phyloP scores from a whole-genome alignment of 2,888 invertebrate species.

The Phyto melanocephala region DNA sequence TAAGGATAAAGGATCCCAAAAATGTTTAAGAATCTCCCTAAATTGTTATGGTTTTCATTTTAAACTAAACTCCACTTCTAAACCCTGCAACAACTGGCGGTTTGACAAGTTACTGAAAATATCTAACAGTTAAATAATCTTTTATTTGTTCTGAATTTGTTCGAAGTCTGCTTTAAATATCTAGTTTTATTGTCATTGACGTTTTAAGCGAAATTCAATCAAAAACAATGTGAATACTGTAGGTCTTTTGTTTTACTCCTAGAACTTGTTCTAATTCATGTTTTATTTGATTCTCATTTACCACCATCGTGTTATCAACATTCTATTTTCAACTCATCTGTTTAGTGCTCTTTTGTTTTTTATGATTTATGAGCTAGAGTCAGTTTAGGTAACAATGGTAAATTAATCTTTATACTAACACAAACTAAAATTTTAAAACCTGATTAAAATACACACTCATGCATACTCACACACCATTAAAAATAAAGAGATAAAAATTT shows the following conservation, averaged over 20 bases:
- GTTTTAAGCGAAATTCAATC: not conserved
- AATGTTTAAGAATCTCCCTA: too few species aligned
- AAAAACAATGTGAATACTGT: not conserved
- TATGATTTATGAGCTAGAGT: conserved; percentile 48
- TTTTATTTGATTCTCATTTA: not conserved
- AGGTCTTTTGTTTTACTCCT: not conserved
- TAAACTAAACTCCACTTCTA: too few species aligned
- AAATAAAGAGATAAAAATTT: conserved; percentile 50
- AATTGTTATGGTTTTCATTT: too few species aligned
- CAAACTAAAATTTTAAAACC: conserved; percentile 27
- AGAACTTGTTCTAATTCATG: conserved; percentile 40
- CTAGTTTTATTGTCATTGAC: not conserved
- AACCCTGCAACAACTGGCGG: not conserved
- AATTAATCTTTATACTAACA: conserved; percentile 48
- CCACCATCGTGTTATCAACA: not conserved
- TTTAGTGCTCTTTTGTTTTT: not conserved
- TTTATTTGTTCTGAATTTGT: not conserved
- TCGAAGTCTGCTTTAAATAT: not conserved
- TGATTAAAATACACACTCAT: conserved; percentile 3
- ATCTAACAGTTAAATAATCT: not conserved
- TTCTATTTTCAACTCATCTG: not conserved
- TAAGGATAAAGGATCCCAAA: too few species aligned
- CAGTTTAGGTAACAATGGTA: conserved; percentile 41
- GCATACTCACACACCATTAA: not conserved
- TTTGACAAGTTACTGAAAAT: not conserved